Evolutionary conservation across 2,113 vertebrate species (phyloP), one percentile per base, ranked within the genome.

Genomic region (Galbula dea): DNA sequence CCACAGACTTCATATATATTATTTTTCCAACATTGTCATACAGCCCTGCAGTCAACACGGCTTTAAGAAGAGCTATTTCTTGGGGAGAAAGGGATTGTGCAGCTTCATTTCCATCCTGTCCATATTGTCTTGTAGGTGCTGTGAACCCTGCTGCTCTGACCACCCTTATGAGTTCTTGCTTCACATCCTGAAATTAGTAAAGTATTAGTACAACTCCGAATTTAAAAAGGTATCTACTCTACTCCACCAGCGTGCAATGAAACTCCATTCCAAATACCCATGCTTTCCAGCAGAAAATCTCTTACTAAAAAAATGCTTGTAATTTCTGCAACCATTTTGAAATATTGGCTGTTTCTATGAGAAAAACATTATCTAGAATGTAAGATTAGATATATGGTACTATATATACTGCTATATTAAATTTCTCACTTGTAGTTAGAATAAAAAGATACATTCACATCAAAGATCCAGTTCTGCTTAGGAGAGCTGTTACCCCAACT

Each of bases 21-120:
- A 99, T 97, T 67, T 98, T 98, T 36, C 98, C 99, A 91, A 99
- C 54, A 1, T 98, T 99, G 97, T 99, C 99, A 81, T 99, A 99
- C 5, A 99, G 98, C 15, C 99, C 99, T 2, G 99, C 99, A 3
- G 98, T 97, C 95, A 99, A 94, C 32, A 98, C 99, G 3, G 99
- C 98, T 85, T 99, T 99, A 90, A 99, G 97, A 63, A 99, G 97
- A 19, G 98, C 98, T 39, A 98, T 96, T 88, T 99, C 98, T 55
- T 98, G 98, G 83, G 96, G 96, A 67, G 98, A 98, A 19, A 97
- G 97, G 7, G 93, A 48, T 41, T 91, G 97, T 26, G 68, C 17
- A 68, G 34, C 12, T 95, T 49, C 80, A 51, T 29, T 94, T 95
- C 76, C 90, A 71, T 97, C 91, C 82, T 79, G 82, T 88, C 86